Evolutionary conservation across 2,888 invertebrate genomes (phyloP).

Genomic region (Tridacna gigas): DNA sequence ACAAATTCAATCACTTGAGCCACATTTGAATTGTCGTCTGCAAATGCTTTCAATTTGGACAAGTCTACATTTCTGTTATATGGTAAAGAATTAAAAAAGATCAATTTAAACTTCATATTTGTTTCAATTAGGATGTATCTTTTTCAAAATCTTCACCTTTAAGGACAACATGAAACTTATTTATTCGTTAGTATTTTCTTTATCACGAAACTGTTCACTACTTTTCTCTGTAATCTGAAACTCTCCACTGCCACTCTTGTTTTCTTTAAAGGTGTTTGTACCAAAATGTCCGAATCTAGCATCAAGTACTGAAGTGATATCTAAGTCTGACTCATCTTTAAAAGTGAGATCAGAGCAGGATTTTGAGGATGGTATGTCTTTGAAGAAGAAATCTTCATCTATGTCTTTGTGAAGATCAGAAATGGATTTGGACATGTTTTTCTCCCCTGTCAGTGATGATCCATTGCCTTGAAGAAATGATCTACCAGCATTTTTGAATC

Average conservation of each 20-base stretch:
- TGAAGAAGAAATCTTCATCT: slow-evolving; percentile 22
- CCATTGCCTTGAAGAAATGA: slow-evolving; percentile 32
- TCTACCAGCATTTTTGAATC: slow-evolving; percentile 44
- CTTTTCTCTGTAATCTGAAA: not conserved
- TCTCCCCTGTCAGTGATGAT: not conserved
- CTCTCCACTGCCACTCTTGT: too few relatives aligned
- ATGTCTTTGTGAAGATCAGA: slow-evolving; percentile 34
- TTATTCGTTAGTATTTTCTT: not conserved
- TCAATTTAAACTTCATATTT: not conserved
- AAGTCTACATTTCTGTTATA: too few relatives aligned
- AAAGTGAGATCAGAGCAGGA: slow-evolving; percentile 55
- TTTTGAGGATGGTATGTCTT: slow-evolving; percentile 45
- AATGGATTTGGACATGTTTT: slow-evolving; percentile 42
- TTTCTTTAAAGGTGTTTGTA: not conserved
- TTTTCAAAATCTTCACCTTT: not conserved
- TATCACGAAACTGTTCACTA: slow-evolving; percentile 7
- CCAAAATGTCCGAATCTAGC: slow-evolving; percentile 41
- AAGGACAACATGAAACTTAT: not conserved
- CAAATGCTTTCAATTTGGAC: too few relatives aligned
- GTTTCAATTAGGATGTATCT: not conserved
- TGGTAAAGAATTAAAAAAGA: too few relatives aligned
- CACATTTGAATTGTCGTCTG: too few relatives aligned
- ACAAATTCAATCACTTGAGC: too few relatives aligned
- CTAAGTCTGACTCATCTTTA: slow-evolving; percentile 57
- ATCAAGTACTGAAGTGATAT: slow-evolving; percentile 46